Conservation (phyloP, 2,797 vertebrate genomes). For the Emys orbicularis region DNA sequence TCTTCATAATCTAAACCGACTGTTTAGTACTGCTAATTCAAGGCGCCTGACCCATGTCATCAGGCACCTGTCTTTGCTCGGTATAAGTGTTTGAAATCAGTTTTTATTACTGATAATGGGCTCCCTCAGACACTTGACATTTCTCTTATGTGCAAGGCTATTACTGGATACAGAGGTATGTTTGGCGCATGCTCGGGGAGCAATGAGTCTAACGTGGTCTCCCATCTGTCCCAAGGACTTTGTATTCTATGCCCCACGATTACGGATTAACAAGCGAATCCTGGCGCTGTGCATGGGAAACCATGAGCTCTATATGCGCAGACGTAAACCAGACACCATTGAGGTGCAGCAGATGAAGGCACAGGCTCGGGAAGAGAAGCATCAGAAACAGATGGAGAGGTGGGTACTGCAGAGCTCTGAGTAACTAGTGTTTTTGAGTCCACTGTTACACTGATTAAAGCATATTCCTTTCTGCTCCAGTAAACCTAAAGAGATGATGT, state of each 20-base stretch:
- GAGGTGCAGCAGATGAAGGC: constrained; percentile 99
- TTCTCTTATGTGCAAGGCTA: neutral
- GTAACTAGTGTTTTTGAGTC: neutral
- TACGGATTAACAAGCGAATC: constrained; percentile 97
- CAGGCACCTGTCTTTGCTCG: neutral
- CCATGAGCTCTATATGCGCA: constrained; percentile 97
- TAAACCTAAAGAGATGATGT: neutral
- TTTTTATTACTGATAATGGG: neutral
- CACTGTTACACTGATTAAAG: neutral
- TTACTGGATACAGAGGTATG: neutral
- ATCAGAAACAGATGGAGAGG: constrained; percentile 98
- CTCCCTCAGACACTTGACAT: neutral
- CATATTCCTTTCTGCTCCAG: neutral
- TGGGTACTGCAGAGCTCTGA: constrained; percentile 62
- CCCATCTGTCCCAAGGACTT: constrained; percentile 87
- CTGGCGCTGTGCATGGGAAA: constrained; percentile 98
- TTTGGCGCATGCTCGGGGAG: neutral
- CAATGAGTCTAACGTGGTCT: neutral
- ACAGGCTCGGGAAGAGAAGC: constrained; percentile 96
- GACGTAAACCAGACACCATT: constrained; percentile 96
- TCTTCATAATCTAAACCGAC: neutral
- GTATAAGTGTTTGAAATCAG: neutral
- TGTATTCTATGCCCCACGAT: constrained; percentile 95
- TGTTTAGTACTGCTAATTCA: neutral
- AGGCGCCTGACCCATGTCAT: neutral